These are phyloP conservation scores for Eilema griseolum DNA, from an alignment of 2,888 invertebrate genomes.

Conservation along the genomic window DNA sequence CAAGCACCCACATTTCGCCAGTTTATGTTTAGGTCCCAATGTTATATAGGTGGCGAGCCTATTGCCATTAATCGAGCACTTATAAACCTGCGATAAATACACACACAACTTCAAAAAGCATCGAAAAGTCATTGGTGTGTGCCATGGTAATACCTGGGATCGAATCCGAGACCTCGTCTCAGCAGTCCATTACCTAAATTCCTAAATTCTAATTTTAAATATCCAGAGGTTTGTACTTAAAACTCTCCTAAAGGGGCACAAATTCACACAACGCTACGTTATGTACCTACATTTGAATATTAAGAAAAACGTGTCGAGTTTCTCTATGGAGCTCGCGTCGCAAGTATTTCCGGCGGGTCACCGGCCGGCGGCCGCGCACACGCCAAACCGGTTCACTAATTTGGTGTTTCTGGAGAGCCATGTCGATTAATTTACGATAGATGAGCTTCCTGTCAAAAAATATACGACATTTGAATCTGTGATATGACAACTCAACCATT, in stretches of 20 bases:
- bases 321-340: slow-evolving; percentile 59
- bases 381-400: slow-evolving; percentile 80
- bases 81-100: too few species aligned
- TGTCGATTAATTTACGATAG: slow-evolving; percentile 77
- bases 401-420: slow-evolving; percentile 71
- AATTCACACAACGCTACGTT: slow-evolving; percentile 46
- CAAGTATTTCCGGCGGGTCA: slow-evolving; percentile 66
- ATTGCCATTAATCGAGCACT: too few species aligned
- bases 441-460: slow-evolving; percentile 78
- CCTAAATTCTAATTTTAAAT: background rate
- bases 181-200: too few species aligned
- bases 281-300: slow-evolving; percentile 51
- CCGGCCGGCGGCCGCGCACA: slow-evolving; percentile 68
- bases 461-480: slow-evolving; percentile 58
- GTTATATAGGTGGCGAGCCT: too few species aligned
- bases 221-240: slow-evolving; percentile 7
- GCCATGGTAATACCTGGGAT: too few species aligned
- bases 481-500: slow-evolving; percentile 64
- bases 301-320: slow-evolving; percentile 60
- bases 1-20: too few species aligned
- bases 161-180: too few species aligned
- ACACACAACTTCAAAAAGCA: too few species aligned
- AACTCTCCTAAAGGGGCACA: slow-evolving; percentile 30
- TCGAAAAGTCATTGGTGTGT: too few species aligned
- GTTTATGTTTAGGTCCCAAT: too few species aligned